Base-by-base conservation (phyloP, 2,888 invertebrate species). In the Uropetala carovei region DNA sequence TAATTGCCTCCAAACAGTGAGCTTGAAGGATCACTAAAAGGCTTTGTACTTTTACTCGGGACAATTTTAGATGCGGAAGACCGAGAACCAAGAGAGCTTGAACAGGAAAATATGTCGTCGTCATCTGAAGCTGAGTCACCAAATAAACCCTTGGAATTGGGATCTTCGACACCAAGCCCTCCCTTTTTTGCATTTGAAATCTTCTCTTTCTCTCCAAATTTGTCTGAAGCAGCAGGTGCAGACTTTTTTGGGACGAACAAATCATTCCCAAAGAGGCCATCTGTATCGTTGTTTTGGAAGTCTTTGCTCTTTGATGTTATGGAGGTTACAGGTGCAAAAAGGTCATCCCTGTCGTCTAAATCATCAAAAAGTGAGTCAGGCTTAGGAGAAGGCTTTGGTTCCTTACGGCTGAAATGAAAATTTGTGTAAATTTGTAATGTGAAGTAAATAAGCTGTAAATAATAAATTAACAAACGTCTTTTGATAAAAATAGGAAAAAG, bases 321-420 rank as follows among this genome's bases (percentile, higher is more conserved):
- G n/a, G 60, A 43, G 30, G 30, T 89, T 3, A 68, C 64, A 3
- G 68, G 68, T 16, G 89, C 64, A 89, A 89, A 89, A 64, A 89
- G 89, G 7, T 89, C 89, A 86, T 86, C 86, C 18, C 43, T 43
- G n/a, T 89, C 68, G 43, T 11, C 89, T 30, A 64, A 13, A 18
- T 64, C 60, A 43, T 68, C 89, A 89, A 89, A 89, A n/a, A 89
- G 68, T 43, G 64, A 89, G 43, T 14, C 89, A 11, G 89, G 43
- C 16, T 64, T 64, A 56, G 64, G 64, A 64, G 30, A 18, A 14
- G 16, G 16, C 60, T 59, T 68, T 5, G n/a, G 0, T 11, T 43
- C 89, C 56, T 64, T 64, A 8, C 14, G 10, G 14, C 89, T 89
- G 68, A 68, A 89, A 89, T 10, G 43, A 1, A 60, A 68, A 68